Conservation (phyloP, 2,888 invertebrate genomes). For the Amphiduros pacificus region DNA sequence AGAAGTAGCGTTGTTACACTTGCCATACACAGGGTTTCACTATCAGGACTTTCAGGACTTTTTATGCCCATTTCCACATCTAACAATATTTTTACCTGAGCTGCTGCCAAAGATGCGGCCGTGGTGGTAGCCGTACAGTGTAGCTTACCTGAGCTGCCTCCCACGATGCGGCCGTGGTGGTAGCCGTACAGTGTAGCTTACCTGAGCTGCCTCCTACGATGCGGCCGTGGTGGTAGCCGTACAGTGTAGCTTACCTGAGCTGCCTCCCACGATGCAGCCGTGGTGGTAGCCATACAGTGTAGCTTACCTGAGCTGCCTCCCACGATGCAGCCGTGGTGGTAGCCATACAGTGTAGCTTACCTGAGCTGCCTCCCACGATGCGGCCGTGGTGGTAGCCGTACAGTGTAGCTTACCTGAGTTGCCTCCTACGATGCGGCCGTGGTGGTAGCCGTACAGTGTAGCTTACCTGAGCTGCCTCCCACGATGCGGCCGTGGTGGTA, state of each 20-base stretch:
- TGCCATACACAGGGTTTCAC: no score
- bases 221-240: conserved; percentile 77
- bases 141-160: conserved; percentile 87
- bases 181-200: conserved; percentile 85
- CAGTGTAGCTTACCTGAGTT: conserved; percentile 86
- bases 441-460: conserved; percentile 83
- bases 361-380: conserved; percentile 84
- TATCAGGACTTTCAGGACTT: no score
- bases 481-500: conserved; percentile 73
- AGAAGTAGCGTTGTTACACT: no score
- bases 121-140: conserved; percentile 82
- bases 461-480: conserved; percentile 87
- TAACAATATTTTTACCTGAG: no score
- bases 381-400: conserved; percentile 79
- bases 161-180: conserved; percentile 72
- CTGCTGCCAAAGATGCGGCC: conserved; percentile 80
- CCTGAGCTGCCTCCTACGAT: conserved; percentile 87
- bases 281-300: conserved; percentile 85
- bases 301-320: conserved; percentile 88
- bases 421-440: conserved; percentile 75
- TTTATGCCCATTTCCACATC: no score
- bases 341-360: conserved; percentile 85
- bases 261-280: conserved; percentile 77
- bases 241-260: conserved; percentile 79
- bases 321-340: conserved; percentile 71